Conservation (phyloP, 2,113 vertebrate species). For the Podilymbus podiceps region DNA sequence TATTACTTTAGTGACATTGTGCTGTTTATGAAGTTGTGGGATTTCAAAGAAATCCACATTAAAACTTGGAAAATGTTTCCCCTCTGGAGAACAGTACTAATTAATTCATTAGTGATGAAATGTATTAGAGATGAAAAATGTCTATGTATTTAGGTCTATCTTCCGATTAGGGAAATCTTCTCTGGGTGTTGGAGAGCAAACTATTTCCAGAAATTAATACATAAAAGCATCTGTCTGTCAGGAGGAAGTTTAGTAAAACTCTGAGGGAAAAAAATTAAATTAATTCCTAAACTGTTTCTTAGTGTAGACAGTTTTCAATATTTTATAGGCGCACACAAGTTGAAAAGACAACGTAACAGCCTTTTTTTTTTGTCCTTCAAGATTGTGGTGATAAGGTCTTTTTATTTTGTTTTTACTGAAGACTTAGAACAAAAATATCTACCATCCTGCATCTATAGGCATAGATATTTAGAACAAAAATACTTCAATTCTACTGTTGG, state of each 20-base stretch:
- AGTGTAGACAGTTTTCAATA: slow-evolving; percentile 22
- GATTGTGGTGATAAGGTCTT: neutral
- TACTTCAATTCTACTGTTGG: neutral
- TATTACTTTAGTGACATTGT: neutral
- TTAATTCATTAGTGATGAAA: slow-evolving; percentile 61
- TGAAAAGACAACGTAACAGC: neutral
- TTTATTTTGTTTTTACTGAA: neutral
- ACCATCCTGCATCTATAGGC: neutral
- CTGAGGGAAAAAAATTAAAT: slow-evolving; percentile 36
- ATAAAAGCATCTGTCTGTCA: slow-evolving; percentile 3
- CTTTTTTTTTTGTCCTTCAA: neutral
- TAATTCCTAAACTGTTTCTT: slow-evolving; percentile 22
- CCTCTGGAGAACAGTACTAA: slow-evolving; percentile 16
- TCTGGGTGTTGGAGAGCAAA: slow-evolving; percentile 1
- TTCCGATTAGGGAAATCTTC: slow-evolving; percentile 41
- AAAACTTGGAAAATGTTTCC: neutral
- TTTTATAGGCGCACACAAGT: slow-evolving; percentile 8
- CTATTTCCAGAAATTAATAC: slow-evolving; percentile 44
- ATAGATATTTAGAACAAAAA: neutral
- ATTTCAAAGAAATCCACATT: slow-evolving; percentile 14
- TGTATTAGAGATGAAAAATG: neutral
- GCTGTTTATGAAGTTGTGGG: neutral
- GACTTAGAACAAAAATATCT: neutral
- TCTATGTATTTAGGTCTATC: slow-evolving; percentile 39
- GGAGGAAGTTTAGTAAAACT: slow-evolving; percentile 53